phyloP scores from a whole-genome alignment of 1,140 invertebrate genomes.

The Aphaenogaster ashmeadi region DNA sequence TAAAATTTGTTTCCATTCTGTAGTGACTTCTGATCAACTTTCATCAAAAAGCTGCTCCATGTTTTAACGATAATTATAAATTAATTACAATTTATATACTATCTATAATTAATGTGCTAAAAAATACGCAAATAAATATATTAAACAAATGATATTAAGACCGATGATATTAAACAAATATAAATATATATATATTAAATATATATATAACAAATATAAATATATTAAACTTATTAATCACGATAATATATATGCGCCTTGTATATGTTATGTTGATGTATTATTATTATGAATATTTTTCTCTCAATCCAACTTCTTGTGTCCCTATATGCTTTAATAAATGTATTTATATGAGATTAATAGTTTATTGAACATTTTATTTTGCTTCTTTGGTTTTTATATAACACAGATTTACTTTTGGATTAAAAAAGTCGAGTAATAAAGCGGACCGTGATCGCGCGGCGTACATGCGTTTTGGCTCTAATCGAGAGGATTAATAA shows the following conservation, averaged over 20 bases:
- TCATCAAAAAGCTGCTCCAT: not conserved
- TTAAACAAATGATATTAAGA: too few relatives aligned
- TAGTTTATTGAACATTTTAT: not conserved
- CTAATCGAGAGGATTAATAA: slow-evolving; percentile 39
- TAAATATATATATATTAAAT: not conserved
- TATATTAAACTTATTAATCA: not conserved
- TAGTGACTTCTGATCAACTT: not conserved
- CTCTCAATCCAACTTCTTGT: not conserved
- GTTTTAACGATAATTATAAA: slow-evolving; percentile 26
- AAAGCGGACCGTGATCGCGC: not conserved
- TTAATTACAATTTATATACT: not conserved
- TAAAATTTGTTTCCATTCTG: slow-evolving; percentile 4
- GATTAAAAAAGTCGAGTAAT: not conserved
- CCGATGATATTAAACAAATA: too few relatives aligned
- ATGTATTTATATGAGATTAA: not conserved
- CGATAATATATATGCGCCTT: not conserved
- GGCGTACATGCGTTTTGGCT: not conserved
- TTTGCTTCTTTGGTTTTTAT: not conserved
- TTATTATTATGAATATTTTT: not conserved
- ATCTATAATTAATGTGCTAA: slow-evolving; percentile 13
- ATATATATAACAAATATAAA: too few relatives aligned
- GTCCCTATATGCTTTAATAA: not conserved
- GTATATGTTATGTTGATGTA: not conserved
- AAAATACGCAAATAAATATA: not conserved
- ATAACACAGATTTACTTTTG: not conserved